Conservation (phyloP, 2,113 vertebrate genomes). For the Hepsetus odoe region DNA sequence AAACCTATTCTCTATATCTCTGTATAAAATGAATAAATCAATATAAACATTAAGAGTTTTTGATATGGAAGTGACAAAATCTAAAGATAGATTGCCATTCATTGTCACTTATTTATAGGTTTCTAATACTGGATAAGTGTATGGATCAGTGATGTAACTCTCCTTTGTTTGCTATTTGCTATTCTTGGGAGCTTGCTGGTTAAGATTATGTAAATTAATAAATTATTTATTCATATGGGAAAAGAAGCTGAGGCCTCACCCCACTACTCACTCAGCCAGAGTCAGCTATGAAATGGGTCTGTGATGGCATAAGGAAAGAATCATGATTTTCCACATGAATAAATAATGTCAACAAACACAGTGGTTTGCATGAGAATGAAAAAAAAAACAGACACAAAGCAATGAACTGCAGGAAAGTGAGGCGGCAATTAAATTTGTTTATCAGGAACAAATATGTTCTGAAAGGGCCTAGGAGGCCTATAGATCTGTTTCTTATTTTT, state of each 20-base stretch:
- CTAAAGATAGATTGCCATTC: not conserved
- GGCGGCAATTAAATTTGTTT: slow-evolving; percentile 66
- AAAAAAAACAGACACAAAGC: slow-evolving; percentile 52
- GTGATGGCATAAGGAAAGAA: slow-evolving; percentile 34
- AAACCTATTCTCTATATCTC: too few relatives aligned
- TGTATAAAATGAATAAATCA: too few relatives aligned
- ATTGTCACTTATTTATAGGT: not conserved
- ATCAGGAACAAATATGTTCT: slow-evolving; percentile 58
- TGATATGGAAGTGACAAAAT: not conserved
- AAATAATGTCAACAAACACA: slow-evolving; percentile 61
- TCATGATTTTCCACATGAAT: slow-evolving; percentile 61
- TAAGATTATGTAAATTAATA: slow-evolving; percentile 21
- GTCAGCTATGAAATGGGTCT: slow-evolving; percentile 6
- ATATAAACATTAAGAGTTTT: too few relatives aligned
- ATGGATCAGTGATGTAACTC: slow-evolving; percentile 2
- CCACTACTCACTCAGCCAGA: slow-evolving; percentile 52
- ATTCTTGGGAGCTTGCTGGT: slow-evolving; percentile 37
- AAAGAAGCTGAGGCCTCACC: slow-evolving; percentile 45
- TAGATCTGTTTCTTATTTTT: slow-evolving; percentile 8
- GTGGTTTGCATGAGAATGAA: slow-evolving; percentile 34
- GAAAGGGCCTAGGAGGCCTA: slow-evolving; percentile 32
- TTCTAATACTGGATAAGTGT: not conserved
- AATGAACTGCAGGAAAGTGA: slow-evolving; percentile 59
- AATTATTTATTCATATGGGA: slow-evolving; percentile 62
- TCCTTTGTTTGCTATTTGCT: slow-evolving; percentile 44